Conservation (phyloP, 2,888 invertebrate species). For the Ephialtes manifestator region DNA sequence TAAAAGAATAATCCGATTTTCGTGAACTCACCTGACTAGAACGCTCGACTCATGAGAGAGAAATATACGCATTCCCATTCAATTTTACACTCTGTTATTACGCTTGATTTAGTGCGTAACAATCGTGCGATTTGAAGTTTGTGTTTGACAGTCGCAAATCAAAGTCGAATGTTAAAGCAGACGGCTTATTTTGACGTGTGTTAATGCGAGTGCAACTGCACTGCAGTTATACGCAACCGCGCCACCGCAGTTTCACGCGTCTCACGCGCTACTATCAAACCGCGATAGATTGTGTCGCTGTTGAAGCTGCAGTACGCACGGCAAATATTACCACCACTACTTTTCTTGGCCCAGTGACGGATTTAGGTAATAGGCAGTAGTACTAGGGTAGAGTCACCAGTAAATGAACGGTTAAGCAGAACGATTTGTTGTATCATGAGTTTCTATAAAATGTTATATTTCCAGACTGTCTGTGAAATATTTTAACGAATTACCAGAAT, state of each 20-base stretch:
- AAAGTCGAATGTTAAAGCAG: conserved; percentile 43
- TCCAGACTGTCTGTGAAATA: too few relatives aligned
- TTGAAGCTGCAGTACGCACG: conserved; percentile 19
- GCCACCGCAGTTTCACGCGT: conserved; percentile 44
- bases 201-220: conserved; percentile 33
- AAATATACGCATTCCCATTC: conserved; percentile 32
- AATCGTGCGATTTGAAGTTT: conserved; percentile 23
- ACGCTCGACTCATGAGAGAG: conserved; percentile 50
- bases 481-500: too few relatives aligned
- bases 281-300: conserved; percentile 7
- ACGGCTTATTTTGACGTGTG: conserved; percentile 50
- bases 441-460: too few relatives aligned
- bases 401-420: too few relatives aligned
- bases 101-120: conserved; percentile 14
- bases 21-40: conserved; percentile 40
- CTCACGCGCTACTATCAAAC: conserved; percentile 50
- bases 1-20: too few relatives aligned
- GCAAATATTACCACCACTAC: neutral
- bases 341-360: too few relatives aligned
- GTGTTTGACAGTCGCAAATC: conserved; percentile 59
- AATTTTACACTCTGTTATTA: conserved; percentile 26
- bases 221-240: conserved; percentile 44
- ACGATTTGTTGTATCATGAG: too few relatives aligned
- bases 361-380: too few relatives aligned
- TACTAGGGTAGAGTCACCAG: too few relatives aligned